Evolutionary conservation across 2,888 invertebrate genomes (phyloP).

Genomic region (Rhamnusium bicolor): DNA sequence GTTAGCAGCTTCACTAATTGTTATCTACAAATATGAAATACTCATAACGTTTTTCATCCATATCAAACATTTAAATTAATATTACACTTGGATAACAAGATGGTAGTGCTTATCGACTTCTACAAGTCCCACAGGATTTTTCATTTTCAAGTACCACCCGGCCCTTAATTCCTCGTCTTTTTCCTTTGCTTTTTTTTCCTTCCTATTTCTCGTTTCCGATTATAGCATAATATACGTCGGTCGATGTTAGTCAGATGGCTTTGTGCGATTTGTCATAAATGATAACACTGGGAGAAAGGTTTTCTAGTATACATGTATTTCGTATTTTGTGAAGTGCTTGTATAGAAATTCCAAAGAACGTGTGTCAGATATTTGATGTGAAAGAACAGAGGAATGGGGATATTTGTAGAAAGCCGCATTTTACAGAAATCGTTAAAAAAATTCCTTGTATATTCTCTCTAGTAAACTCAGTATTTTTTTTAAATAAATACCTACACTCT

Average conservation of each 20-base stretch:
- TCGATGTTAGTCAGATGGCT: not conserved
- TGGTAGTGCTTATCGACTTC: not conserved
- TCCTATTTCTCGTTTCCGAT: conserved; percentile 13
- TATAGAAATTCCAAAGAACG: not conserved
- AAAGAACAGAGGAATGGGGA: not conserved
- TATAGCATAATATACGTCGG: conserved; percentile 9
- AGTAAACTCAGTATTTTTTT: too few relatives aligned
- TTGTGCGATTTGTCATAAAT: not conserved
- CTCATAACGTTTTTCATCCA: too few relatives aligned
- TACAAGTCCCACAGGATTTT: not conserved
- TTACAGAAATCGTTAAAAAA: too few relatives aligned
- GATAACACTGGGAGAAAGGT: not conserved
- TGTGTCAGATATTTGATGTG: not conserved
- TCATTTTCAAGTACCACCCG: not conserved
- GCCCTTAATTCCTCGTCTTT: conserved; percentile 4
- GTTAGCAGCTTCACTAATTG: too few relatives aligned
- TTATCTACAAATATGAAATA: too few relatives aligned
- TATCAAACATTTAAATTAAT: not conserved
- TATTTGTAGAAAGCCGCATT: too few relatives aligned
- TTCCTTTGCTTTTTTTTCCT: conserved; percentile 9
- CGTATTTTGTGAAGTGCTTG: not conserved
- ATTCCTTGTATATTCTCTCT: too few relatives aligned
- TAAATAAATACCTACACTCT: too few relatives aligned
- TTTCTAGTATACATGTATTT: not conserved
- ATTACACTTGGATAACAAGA: not conserved